Base-by-base conservation (phyloP, 2,797 vertebrate species). In the Parambassis ranga region DNA sequence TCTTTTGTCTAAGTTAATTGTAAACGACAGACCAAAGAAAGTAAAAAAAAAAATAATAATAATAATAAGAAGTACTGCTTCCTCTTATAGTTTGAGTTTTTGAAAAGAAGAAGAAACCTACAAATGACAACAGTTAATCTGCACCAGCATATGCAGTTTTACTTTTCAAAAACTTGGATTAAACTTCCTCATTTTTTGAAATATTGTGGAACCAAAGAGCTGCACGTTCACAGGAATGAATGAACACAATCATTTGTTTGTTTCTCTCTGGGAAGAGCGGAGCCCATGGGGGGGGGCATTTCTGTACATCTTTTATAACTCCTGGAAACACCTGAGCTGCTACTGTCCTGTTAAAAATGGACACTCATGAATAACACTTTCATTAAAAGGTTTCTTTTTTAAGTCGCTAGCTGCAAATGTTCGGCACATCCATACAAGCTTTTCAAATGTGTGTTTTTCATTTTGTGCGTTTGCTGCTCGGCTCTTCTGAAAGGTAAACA, bases 401-500 rank as follows among this genome's bases (percentile, higher is more conserved):
- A 24, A 46, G 55, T 63, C 37, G 44, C 37, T 37, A 48, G 64
- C 83, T 51, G 28, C 67, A 83, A 79, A 82, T 63, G 19, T 71
- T 28, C n/a, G 9, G 5, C 61, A n/a, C 61, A n/a, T 42, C 55
- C 37, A 57, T 47, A 50, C 51, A 66, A 43, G 60, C 60, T 59
- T 72, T 76, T 71, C 69, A 70, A 26, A 3, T 3, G 37, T 11
- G 33, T 44, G 24, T n/a, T 62, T 76, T 69, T 68, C 49, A 55
- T 58, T 37, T 35, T n/a, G 35, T 31, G 66, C 33, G 24, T 56
- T 57, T 56, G 50, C 38, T 2, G 51, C 63, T 58, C 48, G 6
- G 26, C 61, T 61, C 30, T 46, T 58, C 52, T 75, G 55, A 82
- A 60, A 77, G 66, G 61, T 47, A 67, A 78, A 76, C 44, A 38